Evolutionary conservation across 1,140 invertebrate species (phyloP).

Genomic region (Tribolium madens): DNA sequence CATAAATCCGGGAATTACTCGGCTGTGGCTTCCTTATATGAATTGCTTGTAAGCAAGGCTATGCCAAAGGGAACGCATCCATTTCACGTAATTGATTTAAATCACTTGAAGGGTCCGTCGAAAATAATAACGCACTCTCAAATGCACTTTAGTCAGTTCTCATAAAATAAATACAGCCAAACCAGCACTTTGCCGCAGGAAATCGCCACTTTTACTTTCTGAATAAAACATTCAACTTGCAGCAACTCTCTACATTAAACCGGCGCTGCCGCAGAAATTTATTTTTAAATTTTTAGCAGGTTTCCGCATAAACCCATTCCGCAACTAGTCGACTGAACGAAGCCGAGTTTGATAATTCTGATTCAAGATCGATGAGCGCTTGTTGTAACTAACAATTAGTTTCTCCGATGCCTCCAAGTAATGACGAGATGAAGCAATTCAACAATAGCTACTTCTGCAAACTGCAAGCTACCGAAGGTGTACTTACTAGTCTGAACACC

Average conservation of each 20-base stretch:
- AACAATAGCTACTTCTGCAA: too few relatives aligned
- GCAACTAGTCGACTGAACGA: neutral
- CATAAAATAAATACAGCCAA: constrained; percentile 19
- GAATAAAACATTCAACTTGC: constrained; percentile 36
- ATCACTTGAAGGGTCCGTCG: neutral
- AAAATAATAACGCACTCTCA: constrained; percentile 24
- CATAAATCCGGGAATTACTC: constrained; percentile 50
- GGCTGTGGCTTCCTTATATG: constrained; percentile 41
- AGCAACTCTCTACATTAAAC: constrained; percentile 16
- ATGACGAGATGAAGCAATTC: too few relatives aligned
- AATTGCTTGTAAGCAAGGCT: constrained; percentile 41
- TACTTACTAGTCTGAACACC: too few relatives aligned
- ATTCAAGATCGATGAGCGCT: neutral
- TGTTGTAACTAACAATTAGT: neutral
- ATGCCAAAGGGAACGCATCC: constrained; percentile 10
- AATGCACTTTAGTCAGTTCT: constrained; percentile 32
- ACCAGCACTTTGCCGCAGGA: constrained; percentile 13
- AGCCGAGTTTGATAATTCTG: neutral
- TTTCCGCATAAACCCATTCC: neutral
- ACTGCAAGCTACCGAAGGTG: too few relatives aligned
- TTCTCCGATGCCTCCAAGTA: neutral
- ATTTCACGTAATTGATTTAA: constrained; percentile 33
- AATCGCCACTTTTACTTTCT: constrained; percentile 36
- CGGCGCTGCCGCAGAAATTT: constrained; percentile 6
- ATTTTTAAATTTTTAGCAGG: neutral